These are phyloP conservation scores for Antheraea pernyi DNA, from an alignment of 1,140 invertebrate species.

Conservation along the genomic window DNA sequence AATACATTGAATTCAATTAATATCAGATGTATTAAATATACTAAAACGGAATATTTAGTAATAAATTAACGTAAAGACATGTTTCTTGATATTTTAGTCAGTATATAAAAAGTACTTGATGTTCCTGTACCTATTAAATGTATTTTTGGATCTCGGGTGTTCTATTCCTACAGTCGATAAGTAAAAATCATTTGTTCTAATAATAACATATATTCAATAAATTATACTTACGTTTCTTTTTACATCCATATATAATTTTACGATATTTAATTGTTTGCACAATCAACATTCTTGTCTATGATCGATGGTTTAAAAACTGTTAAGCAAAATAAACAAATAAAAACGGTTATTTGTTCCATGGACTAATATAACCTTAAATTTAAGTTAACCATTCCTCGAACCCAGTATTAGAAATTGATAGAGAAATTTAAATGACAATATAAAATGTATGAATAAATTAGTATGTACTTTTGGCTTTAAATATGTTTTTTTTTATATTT, in stretches of 20 bases:
- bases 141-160: constrained; percentile 9
- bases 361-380: neutral
- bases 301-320: too few relatives aligned
- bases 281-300: too few relatives aligned
- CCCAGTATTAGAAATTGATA: constrained; percentile 14
- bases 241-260: too few relatives aligned
- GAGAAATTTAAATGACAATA: constrained; percentile 3
- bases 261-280: too few relatives aligned
- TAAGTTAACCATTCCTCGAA: constrained; percentile 15
- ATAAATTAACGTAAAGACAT: neutral
- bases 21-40: too few relatives aligned
- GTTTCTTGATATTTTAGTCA: neutral
- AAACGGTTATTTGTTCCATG: constrained; percentile 5
- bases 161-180: constrained; percentile 3
- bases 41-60: too few relatives aligned
- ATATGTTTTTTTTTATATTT: constrained; percentile 42
- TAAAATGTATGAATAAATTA: constrained; percentile 3
- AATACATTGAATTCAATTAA: neutral
- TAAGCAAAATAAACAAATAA: neutral
- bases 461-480: constrained; percentile 27
- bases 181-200: too few relatives aligned
- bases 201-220: too few relatives aligned
- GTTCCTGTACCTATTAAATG: neutral
- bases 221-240: too few relatives aligned
- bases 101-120: neutral